Conservation (phyloP, 2,113 vertebrate genomes). For the Sphyrna mokarran region DNA sequence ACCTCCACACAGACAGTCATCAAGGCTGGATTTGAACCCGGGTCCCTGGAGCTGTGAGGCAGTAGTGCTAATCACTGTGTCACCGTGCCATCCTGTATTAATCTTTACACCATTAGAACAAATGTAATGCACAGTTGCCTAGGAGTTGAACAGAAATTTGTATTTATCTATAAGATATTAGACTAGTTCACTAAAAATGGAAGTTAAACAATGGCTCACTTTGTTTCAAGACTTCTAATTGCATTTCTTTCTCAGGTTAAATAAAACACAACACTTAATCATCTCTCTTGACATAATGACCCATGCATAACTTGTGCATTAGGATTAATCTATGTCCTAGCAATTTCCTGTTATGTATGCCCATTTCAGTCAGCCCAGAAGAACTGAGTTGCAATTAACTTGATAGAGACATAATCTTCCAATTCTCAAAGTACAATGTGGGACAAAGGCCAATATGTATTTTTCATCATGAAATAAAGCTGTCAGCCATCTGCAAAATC, state of each 20-base stretch:
- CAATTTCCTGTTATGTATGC: background rate
- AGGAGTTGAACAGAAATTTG: background rate
- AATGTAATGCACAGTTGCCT: background rate
- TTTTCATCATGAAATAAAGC: background rate
- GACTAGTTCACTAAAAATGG: background rate
- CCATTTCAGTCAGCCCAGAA: background rate
- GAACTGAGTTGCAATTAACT: background rate
- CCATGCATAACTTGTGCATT: background rate
- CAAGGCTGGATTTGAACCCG: no score
- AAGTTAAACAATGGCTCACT: background rate
- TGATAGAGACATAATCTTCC: background rate
- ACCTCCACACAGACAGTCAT: no score
- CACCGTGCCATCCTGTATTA: no score
- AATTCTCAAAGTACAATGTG: background rate
- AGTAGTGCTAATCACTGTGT: background rate
- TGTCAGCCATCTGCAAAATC: background rate
- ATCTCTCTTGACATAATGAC: background rate
- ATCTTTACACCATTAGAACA: background rate
- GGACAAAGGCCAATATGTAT: background rate
- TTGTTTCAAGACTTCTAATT: background rate
- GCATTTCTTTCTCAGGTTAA: background rate
- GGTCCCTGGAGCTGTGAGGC: no score
- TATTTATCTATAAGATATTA: background rate
- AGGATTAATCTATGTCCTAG: background rate
- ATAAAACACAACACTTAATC: background rate